Evolutionary conservation across 2,113 vertebrate genomes (phyloP).

Genomic region (Prolemur simus): DNA sequence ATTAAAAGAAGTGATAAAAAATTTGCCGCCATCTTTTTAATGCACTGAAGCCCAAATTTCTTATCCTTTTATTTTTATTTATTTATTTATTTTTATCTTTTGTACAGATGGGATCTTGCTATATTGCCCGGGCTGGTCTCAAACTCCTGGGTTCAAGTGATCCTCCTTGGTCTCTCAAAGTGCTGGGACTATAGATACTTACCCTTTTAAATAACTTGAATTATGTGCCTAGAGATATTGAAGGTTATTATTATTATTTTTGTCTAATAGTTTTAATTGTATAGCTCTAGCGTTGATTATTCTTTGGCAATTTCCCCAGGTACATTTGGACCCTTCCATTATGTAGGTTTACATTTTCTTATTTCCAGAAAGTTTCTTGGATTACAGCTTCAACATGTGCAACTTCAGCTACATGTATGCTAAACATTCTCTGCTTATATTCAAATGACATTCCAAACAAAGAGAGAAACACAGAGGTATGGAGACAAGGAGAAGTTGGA

Average conservation of each 20-base stretch:
- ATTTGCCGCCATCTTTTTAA: not conserved
- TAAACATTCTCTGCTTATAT: not conserved
- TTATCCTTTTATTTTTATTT: not conserved
- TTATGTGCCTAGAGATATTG: not conserved
- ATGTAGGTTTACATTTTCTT: not conserved
- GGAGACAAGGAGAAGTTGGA: not conserved
- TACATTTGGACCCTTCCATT: not conserved
- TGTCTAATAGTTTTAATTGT: not conserved
- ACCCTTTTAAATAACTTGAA: not conserved
- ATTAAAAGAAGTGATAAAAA: not conserved
- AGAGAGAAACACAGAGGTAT: not conserved
- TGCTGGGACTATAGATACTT: not conserved
- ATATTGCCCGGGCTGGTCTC: no score
- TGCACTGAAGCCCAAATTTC: not conserved
- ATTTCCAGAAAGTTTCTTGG: not conserved
- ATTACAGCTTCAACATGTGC: not conserved
- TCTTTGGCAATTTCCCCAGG: not conserved
- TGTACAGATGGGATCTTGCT: no score
- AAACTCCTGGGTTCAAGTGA: no score
- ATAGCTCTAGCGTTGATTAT: not conserved
- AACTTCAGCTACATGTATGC: not conserved
- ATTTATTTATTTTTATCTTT: no score
- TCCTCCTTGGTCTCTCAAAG: no score
- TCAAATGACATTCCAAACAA: not conserved
- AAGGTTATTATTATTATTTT: not conserved